Evolutionary conservation across 2,888 invertebrate species (phyloP), one percentile per base, ranked within the genome.

Genomic region (Hypomecis atomaria): DNA sequence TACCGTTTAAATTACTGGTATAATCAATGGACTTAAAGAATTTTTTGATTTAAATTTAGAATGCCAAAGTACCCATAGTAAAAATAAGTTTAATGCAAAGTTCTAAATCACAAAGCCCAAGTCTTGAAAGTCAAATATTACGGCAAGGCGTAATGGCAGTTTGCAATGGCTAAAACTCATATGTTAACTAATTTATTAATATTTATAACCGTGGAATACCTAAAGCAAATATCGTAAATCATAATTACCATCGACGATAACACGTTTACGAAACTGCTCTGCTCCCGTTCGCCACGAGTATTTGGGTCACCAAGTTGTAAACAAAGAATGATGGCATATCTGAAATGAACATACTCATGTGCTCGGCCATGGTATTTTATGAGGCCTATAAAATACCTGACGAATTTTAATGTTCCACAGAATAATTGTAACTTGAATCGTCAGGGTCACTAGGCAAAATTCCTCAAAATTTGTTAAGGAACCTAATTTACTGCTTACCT

Each of bases 171-270:
- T 58, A 33, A 57, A 43, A 23, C 57, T 38, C 60, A 65, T 65
- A 57, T 54, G 65, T 40, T 33, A 56, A 53, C 47, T 64, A 59
- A 62, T 60, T 59, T 67, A 62, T 67, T 60, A 59, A 66, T 67
- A 67, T 70, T 68, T 68, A 67, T 67, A 59, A 48, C 62, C 38
- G 34, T 58, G 60, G 50, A 66, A 66, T 69, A 67, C 62, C 56
- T 59, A 59, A 66, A 56, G 49, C 60, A 64, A 63, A 61, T 69
- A 70, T 67, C 71, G 66, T 73, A 71, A 71, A 73, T 73, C 70
- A 73, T 67, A 71, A 66, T 70, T 70, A 67, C 45, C 62, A 56
- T 65, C 54, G 44, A 59, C 63, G 67, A 71, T 71, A 70, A 62
- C 66, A 59, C 48, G 64, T 61, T 71, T 72, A 70, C 67, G 67